Conservation (phyloP, 1,140 invertebrate species). For the Ephestia elutella region DNA sequence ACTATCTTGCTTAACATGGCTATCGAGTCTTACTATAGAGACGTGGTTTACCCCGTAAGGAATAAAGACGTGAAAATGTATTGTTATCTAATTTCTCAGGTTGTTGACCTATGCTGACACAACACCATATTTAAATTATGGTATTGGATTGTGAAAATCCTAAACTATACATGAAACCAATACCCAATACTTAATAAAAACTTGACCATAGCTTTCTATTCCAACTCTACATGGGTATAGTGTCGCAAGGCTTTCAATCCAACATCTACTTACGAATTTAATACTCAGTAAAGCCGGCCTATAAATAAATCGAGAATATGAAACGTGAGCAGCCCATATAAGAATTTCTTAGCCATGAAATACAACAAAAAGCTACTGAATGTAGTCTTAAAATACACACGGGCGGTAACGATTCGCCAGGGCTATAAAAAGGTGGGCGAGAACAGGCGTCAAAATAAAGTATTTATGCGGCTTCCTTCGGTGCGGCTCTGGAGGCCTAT, state of each 20-base stretch:
- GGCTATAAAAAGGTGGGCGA: background rate
- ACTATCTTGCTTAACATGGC: no score
- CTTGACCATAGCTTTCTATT: background rate
- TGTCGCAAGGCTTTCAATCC: background rate
- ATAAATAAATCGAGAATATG: slow-evolving; percentile 4
- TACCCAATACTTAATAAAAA: no score
- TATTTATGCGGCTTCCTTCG: slow-evolving; percentile 35
- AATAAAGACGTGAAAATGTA: no score
- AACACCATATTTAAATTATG: no score
- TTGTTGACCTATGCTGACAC: no score
- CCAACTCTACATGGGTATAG: background rate
- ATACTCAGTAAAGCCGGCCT: background rate
- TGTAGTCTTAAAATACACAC: background rate
- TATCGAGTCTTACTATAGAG: no score
- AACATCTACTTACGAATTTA: no score
- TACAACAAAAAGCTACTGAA: slow-evolving; percentile 8
- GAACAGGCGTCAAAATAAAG: slow-evolving; percentile 8
- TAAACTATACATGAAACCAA: no score
- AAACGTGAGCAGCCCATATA: background rate
- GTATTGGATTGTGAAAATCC: no score
- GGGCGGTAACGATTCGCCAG: background rate
- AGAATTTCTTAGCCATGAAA: background rate
- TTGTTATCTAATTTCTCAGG: no score
- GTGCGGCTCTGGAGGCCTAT: slow-evolving; percentile 23
- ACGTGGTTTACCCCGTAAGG: no score